Evolutionary conservation across 2,113 vertebrate genomes (phyloP), one percentile per base, ranked within the genome.

Genomic region (Lepus europaeus): DNA sequence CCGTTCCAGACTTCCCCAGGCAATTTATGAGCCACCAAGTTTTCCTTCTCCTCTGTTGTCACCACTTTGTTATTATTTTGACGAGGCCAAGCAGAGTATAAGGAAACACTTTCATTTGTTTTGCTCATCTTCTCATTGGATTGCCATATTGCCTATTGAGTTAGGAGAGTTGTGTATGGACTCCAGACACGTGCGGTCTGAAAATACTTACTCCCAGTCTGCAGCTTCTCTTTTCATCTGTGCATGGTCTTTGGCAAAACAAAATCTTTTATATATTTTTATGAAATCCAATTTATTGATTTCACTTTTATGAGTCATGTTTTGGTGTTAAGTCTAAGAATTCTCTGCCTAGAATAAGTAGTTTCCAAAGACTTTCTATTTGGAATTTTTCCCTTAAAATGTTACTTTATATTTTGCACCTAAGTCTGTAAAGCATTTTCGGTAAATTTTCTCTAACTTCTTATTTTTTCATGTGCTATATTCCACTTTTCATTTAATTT

Each of bases 61-160:
- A 31, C 19, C 25, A 10, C 5, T 31, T 61, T 20, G 0, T 25
- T 53, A 56, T 27, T 63, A 45, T 7, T 36, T 36, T 23, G 31
- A 14, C 19, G 22, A 36, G 19, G 17, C 12, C n/a, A 25, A 13
- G 33, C 51, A 6, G 8, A 2, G 0, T 13, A 1, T 2, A 6
- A 45, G 5, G 23, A 13, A 13, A 20, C 56, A 56, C 56, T 11
- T 29, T 66, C 13, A 1, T 6, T 13, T 8, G 17, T 20, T 66
- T n/a, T 51, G 2, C 5, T 36, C 29, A 4, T 76, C 66, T 81
- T 72, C 25, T 39, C 13, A 61, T 12, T 29, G 27, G 8, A 68
- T 45, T 63, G 11, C 64, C 70, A 45, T 19, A 4, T 49, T 68
- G 53, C 49, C 31, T 76, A 56, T 68, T 93, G 61, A 45, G 10